A percentile compares a stretch with the other conserved stretches of the same genome.
These are phyloP conservation scores for Penelope pileata DNA, from an alignment of 2,113 vertebrate species.

Conservation along the genomic window DNA sequence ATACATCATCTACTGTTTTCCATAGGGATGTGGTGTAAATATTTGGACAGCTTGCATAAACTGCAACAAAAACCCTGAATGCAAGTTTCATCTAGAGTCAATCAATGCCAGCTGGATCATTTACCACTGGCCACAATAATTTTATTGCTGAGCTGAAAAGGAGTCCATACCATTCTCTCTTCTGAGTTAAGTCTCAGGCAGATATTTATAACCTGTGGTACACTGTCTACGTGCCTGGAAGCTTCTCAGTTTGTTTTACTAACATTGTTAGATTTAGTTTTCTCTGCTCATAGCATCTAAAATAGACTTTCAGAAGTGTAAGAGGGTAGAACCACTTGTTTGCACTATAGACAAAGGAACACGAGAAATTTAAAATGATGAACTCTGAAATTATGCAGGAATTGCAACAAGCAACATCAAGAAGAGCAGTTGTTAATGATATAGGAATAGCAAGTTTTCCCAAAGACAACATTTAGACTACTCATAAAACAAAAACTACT, in stretches of 20 bases:
- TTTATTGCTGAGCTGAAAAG: not conserved
- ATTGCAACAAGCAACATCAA: not conserved
- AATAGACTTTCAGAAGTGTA: not conserved
- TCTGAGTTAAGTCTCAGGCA: not conserved
- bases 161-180: not conserved
- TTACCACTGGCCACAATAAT: not conserved
- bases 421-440: not conserved
- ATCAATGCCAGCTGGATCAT: not conserved
- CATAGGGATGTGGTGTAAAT: not conserved
- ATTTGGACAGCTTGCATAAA: not conserved
- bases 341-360: not conserved
- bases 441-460: not conserved
- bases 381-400: not conserved
- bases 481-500: not conserved
- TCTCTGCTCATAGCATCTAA: not conserved
- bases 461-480: not conserved
- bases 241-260: slow-evolving; percentile 19
- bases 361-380: not conserved
- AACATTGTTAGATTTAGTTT: slow-evolving; percentile 17
- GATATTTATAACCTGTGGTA: slow-evolving; percentile 42
- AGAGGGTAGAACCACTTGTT: not conserved
- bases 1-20: slow-evolving; percentile 12
- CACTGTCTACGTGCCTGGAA: not conserved
- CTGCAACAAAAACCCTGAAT: not conserved
- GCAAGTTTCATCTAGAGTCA: not conserved